phyloP scores from a whole-genome alignment of 2,113 vertebrate species.

The Gavialis gangeticus region DNA sequence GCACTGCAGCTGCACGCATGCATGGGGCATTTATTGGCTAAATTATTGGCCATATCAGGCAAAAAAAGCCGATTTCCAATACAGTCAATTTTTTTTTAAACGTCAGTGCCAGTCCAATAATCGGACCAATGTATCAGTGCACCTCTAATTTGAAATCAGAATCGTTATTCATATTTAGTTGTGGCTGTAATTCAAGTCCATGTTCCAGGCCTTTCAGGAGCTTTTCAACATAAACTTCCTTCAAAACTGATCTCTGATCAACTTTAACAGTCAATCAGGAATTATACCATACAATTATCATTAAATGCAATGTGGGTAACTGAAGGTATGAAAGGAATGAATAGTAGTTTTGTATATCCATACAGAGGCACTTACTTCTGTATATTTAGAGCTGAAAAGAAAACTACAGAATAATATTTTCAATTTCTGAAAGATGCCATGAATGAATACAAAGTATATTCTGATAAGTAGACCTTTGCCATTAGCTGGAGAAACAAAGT shows the following conservation, averaged over 20 bases:
- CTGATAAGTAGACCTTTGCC: background rate
- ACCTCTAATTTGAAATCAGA: background rate
- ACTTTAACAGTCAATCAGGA: background rate
- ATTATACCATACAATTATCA: background rate
- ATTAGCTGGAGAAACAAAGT: background rate
- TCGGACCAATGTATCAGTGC: no score
- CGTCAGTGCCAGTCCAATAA: no score
- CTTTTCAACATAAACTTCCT: background rate
- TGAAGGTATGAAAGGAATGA: background rate
- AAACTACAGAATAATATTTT: fast-evolving
- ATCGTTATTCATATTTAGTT: background rate
- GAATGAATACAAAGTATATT: background rate
- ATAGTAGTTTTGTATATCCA: fast-evolving
- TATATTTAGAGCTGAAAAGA: background rate
- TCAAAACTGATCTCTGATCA: fast-evolving
- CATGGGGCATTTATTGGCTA: no score
- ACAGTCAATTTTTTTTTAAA: no score
- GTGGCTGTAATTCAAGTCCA: background rate
- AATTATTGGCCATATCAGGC: no score
- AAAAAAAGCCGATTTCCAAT: no score
- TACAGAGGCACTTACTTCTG: background rate
- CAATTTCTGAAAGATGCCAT: background rate
- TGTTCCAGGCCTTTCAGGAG: background rate
- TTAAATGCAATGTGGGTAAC: fast-evolving
- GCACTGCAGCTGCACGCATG: no score